Base-by-base conservation (phyloP, 64 coral and sea anemone genomes). In the Dendrophyllia cribrosa region DNA sequence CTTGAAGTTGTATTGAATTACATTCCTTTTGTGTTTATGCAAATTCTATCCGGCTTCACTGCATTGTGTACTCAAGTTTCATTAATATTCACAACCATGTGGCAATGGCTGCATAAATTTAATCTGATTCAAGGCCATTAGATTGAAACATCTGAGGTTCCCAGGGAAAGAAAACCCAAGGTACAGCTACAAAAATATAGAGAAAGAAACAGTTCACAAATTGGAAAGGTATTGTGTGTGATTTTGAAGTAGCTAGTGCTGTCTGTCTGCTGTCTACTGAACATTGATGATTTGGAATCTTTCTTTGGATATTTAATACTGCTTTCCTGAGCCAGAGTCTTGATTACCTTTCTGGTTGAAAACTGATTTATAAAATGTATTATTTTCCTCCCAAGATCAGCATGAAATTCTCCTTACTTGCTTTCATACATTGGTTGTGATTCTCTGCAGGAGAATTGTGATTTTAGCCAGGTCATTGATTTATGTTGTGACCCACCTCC, bases 1-100 rank as follows among this genome's bases (percentile, higher is more conserved):
- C 1, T 25, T 56, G n/a, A 15, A 76, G 74, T 12, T 46, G 61
- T 9, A 61, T 61, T 44, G 24, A 43, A 43, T 80, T 59, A n/a
- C 77, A 80, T 5, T 7, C 12, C 58, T 80, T 80, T 63, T 80
- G 77, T 80, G 6, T 61, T 16, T 80, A 80, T 80, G 24, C 55
- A 61, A 80, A 80, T 61, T 17, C 6, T 44, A 43, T 80, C 13
- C 72, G 0, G 12, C 26, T 34, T 21, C 24, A 56, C 43, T 80
- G 12, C 15, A 43, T 80, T 61, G 56, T 80, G 23, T 80, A 25
- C 15, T 80, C 77, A 62, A 44, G 55, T 80, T 80, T 60, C 77
- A 80, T 62, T 10, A 62, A 43, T 43, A 59, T 59, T 80, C n/a
- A 26, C 24, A 3, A 8, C 1, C 77, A 80, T 60, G 76, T 80